Base-by-base conservation (phyloP, 1,140 invertebrate genomes). In the Temnothorax longispinosus region DNA sequence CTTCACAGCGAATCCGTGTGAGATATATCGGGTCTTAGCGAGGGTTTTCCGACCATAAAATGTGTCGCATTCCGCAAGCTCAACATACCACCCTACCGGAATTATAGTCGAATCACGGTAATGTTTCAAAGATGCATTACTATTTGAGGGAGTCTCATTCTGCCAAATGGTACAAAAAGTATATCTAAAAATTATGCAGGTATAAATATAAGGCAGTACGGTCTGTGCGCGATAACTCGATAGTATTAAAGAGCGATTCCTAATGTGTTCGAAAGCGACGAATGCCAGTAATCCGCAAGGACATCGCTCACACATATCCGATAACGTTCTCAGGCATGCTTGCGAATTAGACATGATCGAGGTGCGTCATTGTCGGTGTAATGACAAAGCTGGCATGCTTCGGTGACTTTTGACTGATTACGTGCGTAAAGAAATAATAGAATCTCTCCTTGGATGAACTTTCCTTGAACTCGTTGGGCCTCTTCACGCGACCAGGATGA, bases 381-480 rank as follows among this genome's bases (percentile, higher is more conserved):
- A 87, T 60, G 75, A 82, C 77, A 78, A 89, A 75, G 76, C 35
- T 62, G 38, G 78, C 54, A 85, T 74, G 89, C 88, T 78, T 87
- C 85, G 78, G 7, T 80, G 88, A 72, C 44, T 71, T 71, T 81
- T 72, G 74, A 86, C 88, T 80, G 86, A 88, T 89, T 88, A 78
- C 82, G 65, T 69, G 67, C 58, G 71, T 86, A 87, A 87, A 67
- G 44, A 62, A 32, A 56, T 65, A 60, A 75, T 50, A 27, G 60
- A 71, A 89, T 67, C 72, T 87, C 86, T 54, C 69, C 80, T 86
- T 80, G 88, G 62, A 75, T 87, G 65, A 87, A 69, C 85, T 81
- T 77, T 77, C 89, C 89, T 89, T 89, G 89, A 89, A 89, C 89
- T 87, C 85, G 58, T 85, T 90, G 64, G 80, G 69, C 62, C 80